Evolutionary conservation across 2,888 invertebrate genomes (phyloP), one percentile per base, ranked within the genome.

Genomic region (Drosophila kambysellisi): DNA sequence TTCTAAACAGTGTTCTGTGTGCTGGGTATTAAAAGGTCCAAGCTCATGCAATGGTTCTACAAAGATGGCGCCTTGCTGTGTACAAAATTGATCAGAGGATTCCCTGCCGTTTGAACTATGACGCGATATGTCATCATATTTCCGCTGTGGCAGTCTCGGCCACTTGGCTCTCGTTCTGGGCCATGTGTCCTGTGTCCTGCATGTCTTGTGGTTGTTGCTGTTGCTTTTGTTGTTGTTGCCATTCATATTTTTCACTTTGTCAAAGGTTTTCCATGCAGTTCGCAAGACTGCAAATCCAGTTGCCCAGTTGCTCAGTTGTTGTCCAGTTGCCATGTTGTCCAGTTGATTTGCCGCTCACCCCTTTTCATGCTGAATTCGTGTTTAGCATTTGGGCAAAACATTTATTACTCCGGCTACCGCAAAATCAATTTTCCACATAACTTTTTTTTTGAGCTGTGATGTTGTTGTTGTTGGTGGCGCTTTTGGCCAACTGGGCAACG

Each of bases 21-120:
- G 48, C 32, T 85, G 83, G 74, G 76, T 72, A 72, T 76, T 32
- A 17, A 43, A 33, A 56, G 59, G 52, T 68, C 70, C 54, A 67
- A 46, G 33, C 53, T 60, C 79, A 65, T 64, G 73, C 82, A 74
- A 79, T 69, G 76, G 72, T 48, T 48, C 80, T 77, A 77, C 81
- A 89, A 91, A 90, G 90, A 91, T 92, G 92, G 91, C 91, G 89
- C 92, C 92, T 73, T 91, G 93, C 93, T 93, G 93, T 90, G 93
- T 92, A 81, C 88, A 91, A 93, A 93, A 93, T 93, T 93, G 92
- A 93, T 93, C 92, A 91, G 91, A 91, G 91, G 92, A 92, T 91
- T 92, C 93, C 93, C 93, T 93, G 93, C 92, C 91, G 93, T 92
- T 93, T 93, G 92, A 93, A 92, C 93, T 93, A 93, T 93, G 93